A percentile compares a stretch with the other conserved stretches of the same genome.
phyloP scores from a whole-genome alignment of 2,888 invertebrate genomes.

The Celastrina argiolus region DNA sequence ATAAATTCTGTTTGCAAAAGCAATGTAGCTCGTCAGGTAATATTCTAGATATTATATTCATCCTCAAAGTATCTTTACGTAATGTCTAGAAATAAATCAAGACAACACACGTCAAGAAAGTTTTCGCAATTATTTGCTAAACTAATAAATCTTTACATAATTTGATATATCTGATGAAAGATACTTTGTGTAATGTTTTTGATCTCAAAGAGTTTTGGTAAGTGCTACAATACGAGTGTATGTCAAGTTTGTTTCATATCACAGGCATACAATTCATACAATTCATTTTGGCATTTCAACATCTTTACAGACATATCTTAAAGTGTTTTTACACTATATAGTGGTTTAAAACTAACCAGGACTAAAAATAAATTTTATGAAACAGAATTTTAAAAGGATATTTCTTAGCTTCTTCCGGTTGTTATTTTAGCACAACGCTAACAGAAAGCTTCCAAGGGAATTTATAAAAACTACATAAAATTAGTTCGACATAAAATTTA shows the following conservation, averaged over 20 bases:
- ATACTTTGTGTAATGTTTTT: neutral
- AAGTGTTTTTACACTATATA: no score
- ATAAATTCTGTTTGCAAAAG: no score
- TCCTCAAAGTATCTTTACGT: neutral
- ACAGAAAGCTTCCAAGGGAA: neutral
- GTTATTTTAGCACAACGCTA: neutral
- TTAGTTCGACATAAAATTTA: neutral
- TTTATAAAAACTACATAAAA: neutral
- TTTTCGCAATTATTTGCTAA: neutral
- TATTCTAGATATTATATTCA: neutral
- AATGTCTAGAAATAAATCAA: neutral
- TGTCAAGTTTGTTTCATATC: neutral
- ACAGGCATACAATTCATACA: neutral
- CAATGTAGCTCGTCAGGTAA: neutral
- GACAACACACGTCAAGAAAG: neutral
- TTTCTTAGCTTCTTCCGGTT: neutral
- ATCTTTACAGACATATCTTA: neutral
- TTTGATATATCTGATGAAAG: neutral
- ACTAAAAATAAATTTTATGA: neutral
- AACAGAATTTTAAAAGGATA: conserved; percentile 9
- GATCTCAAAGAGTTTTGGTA: neutral
- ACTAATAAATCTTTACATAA: neutral
- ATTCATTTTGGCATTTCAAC: neutral
- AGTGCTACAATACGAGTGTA: neutral
- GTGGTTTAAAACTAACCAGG: neutral